Conservation (phyloP, 1,140 invertebrate genomes). For the Apis laboriosa region DNA sequence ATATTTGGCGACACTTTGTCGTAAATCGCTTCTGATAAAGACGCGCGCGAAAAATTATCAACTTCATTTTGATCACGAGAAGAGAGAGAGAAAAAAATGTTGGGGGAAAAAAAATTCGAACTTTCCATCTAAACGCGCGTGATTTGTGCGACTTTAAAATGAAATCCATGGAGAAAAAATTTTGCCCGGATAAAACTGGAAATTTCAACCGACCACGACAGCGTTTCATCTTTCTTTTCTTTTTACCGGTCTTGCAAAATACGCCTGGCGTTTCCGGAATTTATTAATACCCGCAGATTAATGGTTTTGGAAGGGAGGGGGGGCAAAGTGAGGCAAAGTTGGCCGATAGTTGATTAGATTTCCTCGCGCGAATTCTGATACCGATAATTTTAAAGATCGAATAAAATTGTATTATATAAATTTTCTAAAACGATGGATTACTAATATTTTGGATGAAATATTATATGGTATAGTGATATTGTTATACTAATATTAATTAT, state of each 20-base stretch:
- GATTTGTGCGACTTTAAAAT: conserved; percentile 28
- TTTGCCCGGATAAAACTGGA: conserved; percentile 17
- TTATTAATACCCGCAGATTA: conserved; percentile 38
- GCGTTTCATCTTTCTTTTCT: conserved; percentile 21
- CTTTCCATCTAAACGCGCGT: conserved; percentile 2
- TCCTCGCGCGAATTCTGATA: not conserved
- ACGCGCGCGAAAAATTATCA: not conserved
- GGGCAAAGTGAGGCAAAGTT: not conserved
- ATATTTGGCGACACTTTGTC: not conserved
- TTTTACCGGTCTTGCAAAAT: conserved; percentile 8
- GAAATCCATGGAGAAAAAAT: not conserved
- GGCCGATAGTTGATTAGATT: not conserved
- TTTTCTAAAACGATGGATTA: too few relatives aligned
- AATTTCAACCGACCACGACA: conserved; percentile 11
- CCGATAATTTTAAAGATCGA: too few relatives aligned
- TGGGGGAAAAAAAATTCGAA: not conserved
- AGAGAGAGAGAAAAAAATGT: too few relatives aligned
- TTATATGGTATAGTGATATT: too few relatives aligned
- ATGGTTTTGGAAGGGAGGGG: not conserved
- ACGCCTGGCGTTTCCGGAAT: conserved; percentile 12
- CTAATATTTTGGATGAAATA: too few relatives aligned
- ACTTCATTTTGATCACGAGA: not conserved
- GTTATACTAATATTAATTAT: too few relatives aligned
- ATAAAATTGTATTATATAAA: too few relatives aligned
- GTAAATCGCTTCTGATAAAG: not conserved